Conservation (phyloP, 1,140 invertebrate genomes). For the Thaumetopoea pityocampa region DNA sequence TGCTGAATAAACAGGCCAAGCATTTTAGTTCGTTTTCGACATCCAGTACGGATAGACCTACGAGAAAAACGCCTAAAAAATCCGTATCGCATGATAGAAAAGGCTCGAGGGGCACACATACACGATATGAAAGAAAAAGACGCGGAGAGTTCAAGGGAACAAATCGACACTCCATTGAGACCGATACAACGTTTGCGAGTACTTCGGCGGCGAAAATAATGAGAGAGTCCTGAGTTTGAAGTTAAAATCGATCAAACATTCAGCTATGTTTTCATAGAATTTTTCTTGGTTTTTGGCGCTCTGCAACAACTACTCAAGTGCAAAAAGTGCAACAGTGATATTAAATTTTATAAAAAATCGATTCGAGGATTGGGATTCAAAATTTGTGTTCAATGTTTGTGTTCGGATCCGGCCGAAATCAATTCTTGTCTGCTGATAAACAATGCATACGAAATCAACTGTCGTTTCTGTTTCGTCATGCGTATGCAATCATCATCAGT, state of each 20-base stretch:
- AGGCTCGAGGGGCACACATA: neutral
- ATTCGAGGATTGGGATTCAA: constrained; percentile 3
- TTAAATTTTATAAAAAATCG: constrained; percentile 1
- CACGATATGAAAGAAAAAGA: constrained; percentile 1
- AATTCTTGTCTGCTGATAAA: constrained; percentile 1
- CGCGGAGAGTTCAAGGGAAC: neutral
- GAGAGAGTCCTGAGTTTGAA: neutral
- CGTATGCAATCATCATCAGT: no score
- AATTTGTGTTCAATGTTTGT: constrained; percentile 2
- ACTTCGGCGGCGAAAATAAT: constrained; percentile 1
- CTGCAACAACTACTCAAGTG: neutral
- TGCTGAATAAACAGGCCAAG: no score
- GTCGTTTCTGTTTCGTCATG: no score
- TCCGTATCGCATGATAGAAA: neutral
- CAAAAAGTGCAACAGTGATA: constrained; percentile 1
- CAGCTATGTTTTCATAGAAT: constrained; percentile 1
- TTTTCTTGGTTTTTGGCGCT: constrained; percentile 1
- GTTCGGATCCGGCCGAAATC: constrained; percentile 2
- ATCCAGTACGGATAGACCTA: neutral
- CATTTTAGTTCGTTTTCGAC: no score
- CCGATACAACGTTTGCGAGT: constrained; percentile 1
- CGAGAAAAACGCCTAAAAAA: neutral
- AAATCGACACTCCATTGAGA: constrained; percentile 1
- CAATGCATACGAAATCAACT: neutral
- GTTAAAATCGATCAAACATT: constrained; percentile 1